Evolutionary conservation across 2,797 vertebrate species (phyloP), one percentile per base, ranked within the genome.

Genomic region (Lerista edwardsae): DNA sequence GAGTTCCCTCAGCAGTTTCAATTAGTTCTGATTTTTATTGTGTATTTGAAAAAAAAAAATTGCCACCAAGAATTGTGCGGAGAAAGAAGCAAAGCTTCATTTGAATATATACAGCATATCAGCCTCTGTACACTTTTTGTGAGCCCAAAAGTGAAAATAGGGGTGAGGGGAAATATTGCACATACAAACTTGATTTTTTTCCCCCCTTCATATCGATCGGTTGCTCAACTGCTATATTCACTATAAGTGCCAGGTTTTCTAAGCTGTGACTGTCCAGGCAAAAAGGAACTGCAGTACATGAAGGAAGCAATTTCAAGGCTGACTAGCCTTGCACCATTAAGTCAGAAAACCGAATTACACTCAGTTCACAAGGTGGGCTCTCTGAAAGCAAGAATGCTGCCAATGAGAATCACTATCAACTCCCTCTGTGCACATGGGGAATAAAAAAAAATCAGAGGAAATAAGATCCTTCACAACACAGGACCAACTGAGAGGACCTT

Each of bases 221-320:
- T 39, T 83, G 76, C 81, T 88, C 91, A 93, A 89, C 82, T 88
- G 82, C 86, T 88, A 87, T 90, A 64, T 78, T 80, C 88, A 77
- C 69, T 88, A 79, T 7, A 78, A 82, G 89, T 82, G 62, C 89
- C 85, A 87, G 84, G 41, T 57, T 84, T 79, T 86, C 87, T 57
- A 83, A 93, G 89, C 80, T 88, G 65, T 86, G 92, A 82, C 90
- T 90, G 77, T 75, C 91, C 90, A 86, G 86, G 91, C 88, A 89
- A 87, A 86, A 91, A 89, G 83, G 82, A 25, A 86, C 6, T 27
- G 86, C 89, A 89, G 84, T 84, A 36, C 88, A 81, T 36, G 82
- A 85, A 69, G 80, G 82, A 92, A 91, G 87, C 76, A 86, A 90
- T 90, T 92, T 91, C 94, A 94, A 81, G 93, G 93, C 73, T 88